These are phyloP conservation scores for Limanda limanda DNA, from an alignment of 2,113 vertebrate genomes.

Conservation along the genomic window DNA sequence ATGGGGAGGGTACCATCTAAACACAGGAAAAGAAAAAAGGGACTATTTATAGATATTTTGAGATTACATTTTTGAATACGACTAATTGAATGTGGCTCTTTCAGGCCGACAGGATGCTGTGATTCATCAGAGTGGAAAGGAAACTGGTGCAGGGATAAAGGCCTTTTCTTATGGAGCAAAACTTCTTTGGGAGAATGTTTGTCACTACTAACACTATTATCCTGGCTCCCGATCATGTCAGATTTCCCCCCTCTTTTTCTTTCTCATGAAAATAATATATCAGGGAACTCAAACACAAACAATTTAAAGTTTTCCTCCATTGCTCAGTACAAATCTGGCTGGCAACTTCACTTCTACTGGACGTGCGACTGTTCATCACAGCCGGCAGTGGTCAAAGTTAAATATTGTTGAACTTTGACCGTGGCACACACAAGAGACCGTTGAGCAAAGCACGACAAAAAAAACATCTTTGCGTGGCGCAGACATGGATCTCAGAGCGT, in stretches of 20 bases:
- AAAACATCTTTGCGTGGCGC: no score
- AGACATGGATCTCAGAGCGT: not conserved
- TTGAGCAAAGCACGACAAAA: no score
- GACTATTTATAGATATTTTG: not conserved
- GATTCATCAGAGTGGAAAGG: constrained; percentile 3
- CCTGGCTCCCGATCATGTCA: no score
- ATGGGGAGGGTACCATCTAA: constrained; percentile 78
- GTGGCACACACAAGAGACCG: no score
- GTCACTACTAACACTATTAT: no score
- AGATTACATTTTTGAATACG: not conserved
- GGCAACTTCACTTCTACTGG: not conserved
- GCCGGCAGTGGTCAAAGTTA: not conserved
- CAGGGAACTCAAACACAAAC: no score
- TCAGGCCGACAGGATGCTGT: not conserved
- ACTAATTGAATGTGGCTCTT: not conserved
- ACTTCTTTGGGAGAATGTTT: no score
- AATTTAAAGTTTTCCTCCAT: no score
- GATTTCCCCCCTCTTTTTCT: no score
- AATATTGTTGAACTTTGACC: not conserved
- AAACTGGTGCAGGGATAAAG: not conserved
- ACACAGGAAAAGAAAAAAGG: not conserved
- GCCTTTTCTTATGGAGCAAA: no score
- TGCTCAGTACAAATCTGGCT: no score
- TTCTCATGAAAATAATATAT: no score
- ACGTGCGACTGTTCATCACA: not conserved